Evolutionary conservation across 92 coral and sea anemone genomes (phyloP).

Genomic region (Heliopora coerulea): DNA sequence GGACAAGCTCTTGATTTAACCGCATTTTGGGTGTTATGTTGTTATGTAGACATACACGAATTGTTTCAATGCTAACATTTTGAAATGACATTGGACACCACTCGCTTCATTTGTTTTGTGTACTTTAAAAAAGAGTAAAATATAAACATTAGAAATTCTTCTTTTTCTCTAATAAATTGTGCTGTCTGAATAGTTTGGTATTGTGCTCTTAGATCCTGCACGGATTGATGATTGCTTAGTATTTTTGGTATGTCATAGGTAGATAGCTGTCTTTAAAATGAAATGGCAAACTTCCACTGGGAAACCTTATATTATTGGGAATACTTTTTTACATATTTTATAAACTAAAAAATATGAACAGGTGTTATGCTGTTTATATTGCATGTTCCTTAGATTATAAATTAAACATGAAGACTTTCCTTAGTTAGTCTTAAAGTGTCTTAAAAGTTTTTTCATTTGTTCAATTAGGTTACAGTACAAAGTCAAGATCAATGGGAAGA

Average conservation of each 20-base stretch:
- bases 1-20: neutral
- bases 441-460: no score
- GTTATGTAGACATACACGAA: no score
- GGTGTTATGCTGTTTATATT: no score
- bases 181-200: no score
- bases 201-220: slow-evolving; percentile 11
- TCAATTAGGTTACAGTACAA: slow-evolving; percentile 71
- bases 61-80: no score
- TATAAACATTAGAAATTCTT: neutral
- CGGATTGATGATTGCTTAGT: neutral
- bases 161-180: neutral
- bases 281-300: neutral
- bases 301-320: no score
- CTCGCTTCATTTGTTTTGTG: no score
- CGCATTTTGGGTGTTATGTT: neutral
- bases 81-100: no score
- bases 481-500: slow-evolving; percentile 97
- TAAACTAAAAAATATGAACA: no score
- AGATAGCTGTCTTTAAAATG: neutral
- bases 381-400: no score
- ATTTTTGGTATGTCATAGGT: neutral
- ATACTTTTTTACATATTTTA: neutral
- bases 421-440: neutral
- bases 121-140: no score
- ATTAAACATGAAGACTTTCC: neutral